Conservation (phyloP, 2,797 vertebrate genomes). For the Balearica regulorum region DNA sequence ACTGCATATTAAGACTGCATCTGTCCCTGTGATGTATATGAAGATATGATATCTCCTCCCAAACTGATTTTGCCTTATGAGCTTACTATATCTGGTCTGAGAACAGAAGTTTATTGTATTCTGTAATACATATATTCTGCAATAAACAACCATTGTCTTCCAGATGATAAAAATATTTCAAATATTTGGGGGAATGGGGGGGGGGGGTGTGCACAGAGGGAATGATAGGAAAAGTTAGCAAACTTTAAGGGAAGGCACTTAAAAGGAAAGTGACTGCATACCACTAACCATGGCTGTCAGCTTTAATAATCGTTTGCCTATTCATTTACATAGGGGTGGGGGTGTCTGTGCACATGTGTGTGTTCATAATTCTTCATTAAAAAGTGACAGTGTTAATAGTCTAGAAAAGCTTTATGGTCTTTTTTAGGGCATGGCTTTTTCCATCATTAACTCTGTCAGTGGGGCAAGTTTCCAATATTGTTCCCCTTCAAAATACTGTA, state of each 20-base stretch:
- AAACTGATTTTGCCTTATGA: neutral
- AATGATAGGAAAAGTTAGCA: neutral
- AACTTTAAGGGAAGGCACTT: neutral
- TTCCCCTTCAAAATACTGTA: neutral
- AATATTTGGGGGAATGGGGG: rapidly evolving
- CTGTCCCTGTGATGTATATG: neutral
- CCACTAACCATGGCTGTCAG: neutral
- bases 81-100: neutral
- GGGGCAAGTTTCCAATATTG: neutral
- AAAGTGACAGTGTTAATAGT: neutral
- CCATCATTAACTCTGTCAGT: neutral
- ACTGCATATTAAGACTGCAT: neutral
- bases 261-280: neutral
- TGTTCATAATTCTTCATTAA: slow-evolving; percentile 17
- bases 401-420: neutral
- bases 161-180: neutral
- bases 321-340: neutral
- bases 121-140: neutral
- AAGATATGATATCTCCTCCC: neutral
- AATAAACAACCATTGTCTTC: neutral
- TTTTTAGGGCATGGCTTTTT: neutral
- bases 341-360: neutral
- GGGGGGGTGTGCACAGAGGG: no score
- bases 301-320: neutral
- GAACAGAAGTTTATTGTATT: neutral